phyloP scores from a whole-genome alignment of 2,888 invertebrate species.

The Synanthedon vespiformis region DNA sequence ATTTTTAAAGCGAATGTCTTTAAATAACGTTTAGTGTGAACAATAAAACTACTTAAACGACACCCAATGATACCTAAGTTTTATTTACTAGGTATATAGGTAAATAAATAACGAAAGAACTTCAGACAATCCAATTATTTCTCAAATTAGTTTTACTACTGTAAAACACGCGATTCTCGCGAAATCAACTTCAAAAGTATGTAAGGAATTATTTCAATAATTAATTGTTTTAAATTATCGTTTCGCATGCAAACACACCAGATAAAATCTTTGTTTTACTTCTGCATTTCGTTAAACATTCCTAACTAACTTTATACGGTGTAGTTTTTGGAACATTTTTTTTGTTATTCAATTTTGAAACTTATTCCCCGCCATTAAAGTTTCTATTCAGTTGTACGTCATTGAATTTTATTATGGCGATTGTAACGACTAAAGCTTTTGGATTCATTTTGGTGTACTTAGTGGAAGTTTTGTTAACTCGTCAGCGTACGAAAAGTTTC shows the following conservation, averaged over 20 bases:
- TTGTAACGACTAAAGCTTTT: not conserved
- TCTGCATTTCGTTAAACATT: constrained; percentile 8
- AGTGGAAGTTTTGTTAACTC: not conserved
- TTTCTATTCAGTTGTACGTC: not conserved
- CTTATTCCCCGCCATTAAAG: not conserved
- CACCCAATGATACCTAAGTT: too few relatives aligned
- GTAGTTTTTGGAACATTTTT: constrained; percentile 1
- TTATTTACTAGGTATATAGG: too few relatives aligned
- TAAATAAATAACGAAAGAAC: too few relatives aligned
- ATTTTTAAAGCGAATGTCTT: too few relatives aligned
- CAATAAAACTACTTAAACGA: too few relatives aligned
- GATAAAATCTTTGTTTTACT: constrained; percentile 7
- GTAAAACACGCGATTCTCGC: not conserved
- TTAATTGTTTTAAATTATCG: constrained; percentile 11
- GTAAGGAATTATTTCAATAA: constrained; percentile 1
- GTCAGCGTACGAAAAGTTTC: not conserved
- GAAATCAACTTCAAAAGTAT: not conserved
- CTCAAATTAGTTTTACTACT: not conserved
- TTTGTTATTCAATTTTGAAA: not conserved
- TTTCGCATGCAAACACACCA: constrained; percentile 8
- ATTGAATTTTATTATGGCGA: not conserved
- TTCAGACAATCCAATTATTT: too few relatives aligned
- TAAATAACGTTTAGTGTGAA: too few relatives aligned
- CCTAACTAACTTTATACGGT: constrained; percentile 3
- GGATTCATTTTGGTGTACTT: not conserved